Conservation (phyloP, 53 echinoderm and acorn worm genomes). For the Henricia sp. region DNA sequence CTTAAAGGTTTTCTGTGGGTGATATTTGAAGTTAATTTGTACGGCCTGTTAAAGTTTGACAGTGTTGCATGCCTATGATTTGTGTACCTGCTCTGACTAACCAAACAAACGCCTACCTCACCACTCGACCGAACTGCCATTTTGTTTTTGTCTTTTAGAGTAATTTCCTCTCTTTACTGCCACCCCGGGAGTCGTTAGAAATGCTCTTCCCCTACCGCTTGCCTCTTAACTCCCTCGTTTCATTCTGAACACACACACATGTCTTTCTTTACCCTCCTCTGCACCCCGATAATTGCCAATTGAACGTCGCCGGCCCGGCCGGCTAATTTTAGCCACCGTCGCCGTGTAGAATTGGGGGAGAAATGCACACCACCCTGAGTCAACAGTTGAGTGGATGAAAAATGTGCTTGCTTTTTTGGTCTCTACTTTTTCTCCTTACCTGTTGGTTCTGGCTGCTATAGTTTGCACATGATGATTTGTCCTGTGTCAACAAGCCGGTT, state of each 20-base stretch:
- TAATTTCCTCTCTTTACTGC: background rate
- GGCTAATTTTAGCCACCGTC: slow-evolving; percentile 49
- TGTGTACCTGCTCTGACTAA: too few relatives aligned
- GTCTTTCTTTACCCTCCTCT: slow-evolving; percentile 24
- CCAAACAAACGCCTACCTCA: background rate
- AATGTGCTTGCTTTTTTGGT: slow-evolving; percentile 5
- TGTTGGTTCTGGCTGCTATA: too few relatives aligned
- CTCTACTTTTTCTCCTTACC: too few relatives aligned
- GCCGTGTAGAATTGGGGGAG: slow-evolving; percentile 1
- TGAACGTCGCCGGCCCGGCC: slow-evolving; percentile 27
- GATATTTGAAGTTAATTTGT: too few relatives aligned
- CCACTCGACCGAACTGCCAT: background rate
- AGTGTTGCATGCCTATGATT: too few relatives aligned
- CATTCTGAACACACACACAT: slow-evolving; percentile 18
- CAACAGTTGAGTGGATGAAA: slow-evolving; percentile 18
- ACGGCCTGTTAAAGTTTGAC: too few relatives aligned
- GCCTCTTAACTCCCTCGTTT: background rate
- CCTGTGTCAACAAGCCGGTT: too few relatives aligned
- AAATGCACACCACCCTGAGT: slow-evolving; percentile 2
- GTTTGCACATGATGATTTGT: too few relatives aligned
- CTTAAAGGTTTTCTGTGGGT: too few relatives aligned
- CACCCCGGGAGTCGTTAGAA: background rate
- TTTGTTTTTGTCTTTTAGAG: background rate
- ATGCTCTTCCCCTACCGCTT: background rate
- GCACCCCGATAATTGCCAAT: slow-evolving; percentile 41